phyloP scores from a whole-genome alignment of 2,113 vertebrate genomes.

The Zapornia atra region DNA sequence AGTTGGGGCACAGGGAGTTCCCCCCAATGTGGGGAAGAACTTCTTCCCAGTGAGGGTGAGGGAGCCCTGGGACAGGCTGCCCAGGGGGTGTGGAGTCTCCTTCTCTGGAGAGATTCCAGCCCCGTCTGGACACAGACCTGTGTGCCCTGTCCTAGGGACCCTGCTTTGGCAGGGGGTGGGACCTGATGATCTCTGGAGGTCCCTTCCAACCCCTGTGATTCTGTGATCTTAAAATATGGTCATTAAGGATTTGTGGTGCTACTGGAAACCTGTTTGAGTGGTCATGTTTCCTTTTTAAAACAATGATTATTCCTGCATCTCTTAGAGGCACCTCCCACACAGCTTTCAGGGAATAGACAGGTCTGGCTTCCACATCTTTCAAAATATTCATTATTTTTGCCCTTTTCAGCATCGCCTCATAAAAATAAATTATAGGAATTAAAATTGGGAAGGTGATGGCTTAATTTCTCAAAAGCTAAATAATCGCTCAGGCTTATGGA shows the following conservation, averaged over 20 bases:
- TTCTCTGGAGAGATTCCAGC: too few relatives aligned
- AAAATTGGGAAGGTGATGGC: constrained; percentile 6
- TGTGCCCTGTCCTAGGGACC: too few relatives aligned
- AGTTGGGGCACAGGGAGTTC: too few relatives aligned
- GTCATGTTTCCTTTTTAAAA: neutral
- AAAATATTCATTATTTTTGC: constrained; percentile 65
- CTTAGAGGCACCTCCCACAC: neutral
- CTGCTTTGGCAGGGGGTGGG: too few relatives aligned
- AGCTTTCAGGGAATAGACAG: neutral
- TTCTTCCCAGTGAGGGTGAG: too few relatives aligned
- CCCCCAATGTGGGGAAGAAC: too few relatives aligned
- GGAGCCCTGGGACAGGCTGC: too few relatives aligned
- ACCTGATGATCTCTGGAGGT: too few relatives aligned
- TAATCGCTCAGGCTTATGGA: constrained; percentile 30
- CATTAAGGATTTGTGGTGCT: neutral
- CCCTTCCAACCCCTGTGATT: too few relatives aligned
- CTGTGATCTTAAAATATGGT: neutral
- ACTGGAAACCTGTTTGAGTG: neutral
- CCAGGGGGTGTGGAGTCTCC: too few relatives aligned
- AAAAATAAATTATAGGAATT: constrained; percentile 52
- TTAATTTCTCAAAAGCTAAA: constrained; percentile 63
- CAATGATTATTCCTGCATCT: neutral
- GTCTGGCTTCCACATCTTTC: constrained; percentile 17
- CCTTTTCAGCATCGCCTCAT: constrained; percentile 39
- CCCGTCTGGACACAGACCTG: too few relatives aligned